Conservation (phyloP, 2,113 vertebrate species). For the Lampris incognitus region DNA sequence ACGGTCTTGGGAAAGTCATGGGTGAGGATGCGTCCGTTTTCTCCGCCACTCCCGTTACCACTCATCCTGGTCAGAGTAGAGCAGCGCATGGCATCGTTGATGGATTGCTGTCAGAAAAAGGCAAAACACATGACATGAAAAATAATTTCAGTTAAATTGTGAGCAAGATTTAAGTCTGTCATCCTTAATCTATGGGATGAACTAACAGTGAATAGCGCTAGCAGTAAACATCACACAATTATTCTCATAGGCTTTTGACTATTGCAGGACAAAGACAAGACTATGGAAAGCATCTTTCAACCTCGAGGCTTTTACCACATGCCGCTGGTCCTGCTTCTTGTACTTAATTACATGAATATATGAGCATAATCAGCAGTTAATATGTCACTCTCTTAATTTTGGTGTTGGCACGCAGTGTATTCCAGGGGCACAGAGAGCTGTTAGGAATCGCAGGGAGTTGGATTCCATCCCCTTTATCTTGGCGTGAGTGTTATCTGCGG, state of each 20-base stretch:
- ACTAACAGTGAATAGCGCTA: conserved; percentile 4
- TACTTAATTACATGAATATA: conserved; percentile 7
- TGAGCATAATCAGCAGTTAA: conserved; percentile 24
- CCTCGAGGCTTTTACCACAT: not conserved
- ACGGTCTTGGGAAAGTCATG: conserved; percentile 98
- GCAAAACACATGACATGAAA: not conserved
- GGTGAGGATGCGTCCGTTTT: conserved; percentile 96
- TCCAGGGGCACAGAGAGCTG: conserved; percentile 14
- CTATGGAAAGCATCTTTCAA: conserved; percentile 4
- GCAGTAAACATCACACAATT: conserved; percentile 5
- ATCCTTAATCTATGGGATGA: too few relatives aligned
- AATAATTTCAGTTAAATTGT: not conserved
- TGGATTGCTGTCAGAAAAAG: conserved; percentile 88
- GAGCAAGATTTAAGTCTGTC: not conserved
- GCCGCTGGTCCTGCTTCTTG: not conserved
- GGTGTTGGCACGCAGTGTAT: conserved; percentile 30
- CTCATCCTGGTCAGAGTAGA: conserved; percentile 93
- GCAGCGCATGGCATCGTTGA: conserved; percentile 96
- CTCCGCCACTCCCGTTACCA: conserved; percentile 88
- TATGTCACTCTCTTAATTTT: conserved; percentile 37
- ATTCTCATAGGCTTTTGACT: not conserved
- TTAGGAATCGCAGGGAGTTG: conserved; percentile 32
- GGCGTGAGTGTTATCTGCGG: conserved; percentile 36
- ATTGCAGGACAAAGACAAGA: not conserved
- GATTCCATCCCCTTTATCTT: conserved; percentile 41